Conservation (phyloP, 2,113 vertebrate species). For the Cololabis saira region DNA sequence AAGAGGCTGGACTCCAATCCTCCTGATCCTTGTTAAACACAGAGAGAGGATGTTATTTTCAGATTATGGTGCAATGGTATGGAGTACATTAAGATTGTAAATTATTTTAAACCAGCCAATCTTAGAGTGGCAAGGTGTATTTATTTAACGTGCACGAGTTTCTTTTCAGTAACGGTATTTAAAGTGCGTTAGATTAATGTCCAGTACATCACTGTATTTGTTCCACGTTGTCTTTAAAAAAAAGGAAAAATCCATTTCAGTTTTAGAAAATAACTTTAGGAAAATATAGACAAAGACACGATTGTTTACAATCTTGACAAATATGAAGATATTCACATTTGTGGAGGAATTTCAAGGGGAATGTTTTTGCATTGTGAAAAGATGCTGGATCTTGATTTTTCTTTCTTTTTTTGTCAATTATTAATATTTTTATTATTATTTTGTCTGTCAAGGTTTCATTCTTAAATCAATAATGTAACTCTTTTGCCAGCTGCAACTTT, state of each 20-base stretch:
- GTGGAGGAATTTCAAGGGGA: background rate
- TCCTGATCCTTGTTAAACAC: slow-evolving; percentile 77
- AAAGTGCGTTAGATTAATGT: slow-evolving; percentile 3
- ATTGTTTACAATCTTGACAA: background rate
- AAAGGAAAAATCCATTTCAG: accelerated
- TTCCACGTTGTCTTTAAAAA: slow-evolving; percentile 1
- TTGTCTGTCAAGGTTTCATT: slow-evolving; percentile 16
- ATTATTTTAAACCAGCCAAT: slow-evolving; percentile 53
- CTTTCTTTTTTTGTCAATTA: background rate
- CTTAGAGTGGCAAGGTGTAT: slow-evolving; percentile 34
- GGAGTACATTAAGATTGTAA: slow-evolving; percentile 67
- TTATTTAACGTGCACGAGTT: slow-evolving; percentile 46
- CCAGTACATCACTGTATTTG: background rate
- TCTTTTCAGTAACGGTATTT: background rate
- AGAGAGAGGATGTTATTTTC: slow-evolving; percentile 62
- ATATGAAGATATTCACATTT: background rate
- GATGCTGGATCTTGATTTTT: background rate
- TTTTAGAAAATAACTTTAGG: background rate
- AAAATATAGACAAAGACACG: background rate
- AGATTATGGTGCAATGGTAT: slow-evolving; percentile 63
- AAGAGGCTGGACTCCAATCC: slow-evolving; percentile 64
- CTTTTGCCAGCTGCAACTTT: slow-evolving; percentile 16
- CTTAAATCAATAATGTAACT: background rate
- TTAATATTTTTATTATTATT: slow-evolving; percentile 2
- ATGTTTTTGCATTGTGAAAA: slow-evolving; percentile 10